These are phyloP conservation scores for Nyctalus aviator DNA, from an alignment of 2,797 vertebrate species.

Conservation along the genomic window DNA sequence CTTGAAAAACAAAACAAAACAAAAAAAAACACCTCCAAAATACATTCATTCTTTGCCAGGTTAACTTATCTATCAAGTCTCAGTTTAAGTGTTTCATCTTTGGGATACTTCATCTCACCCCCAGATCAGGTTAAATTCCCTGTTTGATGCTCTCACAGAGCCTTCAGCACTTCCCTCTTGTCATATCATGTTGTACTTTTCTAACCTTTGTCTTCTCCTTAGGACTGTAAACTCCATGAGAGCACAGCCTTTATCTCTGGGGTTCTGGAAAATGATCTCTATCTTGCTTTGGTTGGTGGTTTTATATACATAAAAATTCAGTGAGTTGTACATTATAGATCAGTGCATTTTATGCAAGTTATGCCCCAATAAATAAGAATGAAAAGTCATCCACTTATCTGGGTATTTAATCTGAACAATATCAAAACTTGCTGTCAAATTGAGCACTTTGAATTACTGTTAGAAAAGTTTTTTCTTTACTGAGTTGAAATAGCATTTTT, in stretches of 20 bases:
- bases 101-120: not conserved
- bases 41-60: not conserved
- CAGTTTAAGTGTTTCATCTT: constrained; percentile 4
- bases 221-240: not conserved
- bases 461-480: constrained; percentile 22
- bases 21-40: not conserved
- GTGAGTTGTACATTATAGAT: not conserved
- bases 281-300: not conserved
- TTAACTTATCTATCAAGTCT: not conserved
- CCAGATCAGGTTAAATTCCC: not conserved
- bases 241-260: not conserved
- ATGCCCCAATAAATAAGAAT: not conserved
- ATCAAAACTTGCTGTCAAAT: not conserved
- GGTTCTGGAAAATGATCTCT: not conserved
- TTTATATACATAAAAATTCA: not conserved
- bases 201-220: not conserved
- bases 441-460: not conserved
- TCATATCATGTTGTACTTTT: not conserved
- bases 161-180: not conserved
- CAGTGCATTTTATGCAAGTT: not conserved
- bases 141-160: not conserved
- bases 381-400: not conserved
- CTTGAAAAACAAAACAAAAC: too few species aligned
- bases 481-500: not conserved
- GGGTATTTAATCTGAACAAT: not conserved